Evolutionary conservation across 2,113 vertebrate species (phyloP), one percentile per base, ranked within the genome.

Genomic region (Lamprotornis superbus): DNA sequence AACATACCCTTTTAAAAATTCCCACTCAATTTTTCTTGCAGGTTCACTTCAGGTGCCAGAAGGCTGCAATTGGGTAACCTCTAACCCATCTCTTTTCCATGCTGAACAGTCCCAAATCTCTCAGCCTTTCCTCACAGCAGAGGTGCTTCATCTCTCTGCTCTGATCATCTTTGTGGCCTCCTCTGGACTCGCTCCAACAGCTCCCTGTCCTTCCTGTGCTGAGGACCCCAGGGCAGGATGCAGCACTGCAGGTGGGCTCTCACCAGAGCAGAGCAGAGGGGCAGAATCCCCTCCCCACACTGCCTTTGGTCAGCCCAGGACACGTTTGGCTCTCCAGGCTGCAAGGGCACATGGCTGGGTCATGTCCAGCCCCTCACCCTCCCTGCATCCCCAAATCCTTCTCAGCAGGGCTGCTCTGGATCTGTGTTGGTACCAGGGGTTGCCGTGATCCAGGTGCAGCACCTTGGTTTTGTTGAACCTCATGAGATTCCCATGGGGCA

Each of bases 381-480:
- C 39, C 33, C 21, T 3, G 6, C 25, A 59, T 3, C 47, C 39
- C 15, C n/a, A 79, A 30, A 6, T n/a, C 28, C 74, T 53, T 42
- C 61, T 59, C 7, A 4, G 37, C 46, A 20, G 19, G 35, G 70
- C 25, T 71, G 42, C 42, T 64, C 49, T 56, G 14, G 11, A 4
- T 22, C 42, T 64, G 35, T 2, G 16, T 3, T 57, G 37, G 9
- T 57, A 27, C 10, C 0, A 0, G 15, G 25, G 7, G 0, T 22
- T 70, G 16, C n/a, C n/a, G 49, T 0, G 0, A 40, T 10, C 20
- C 57, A 40, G n/a, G n/a, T 40, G 49, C 35, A 56, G 35, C 24
- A 47, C 4, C 40, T 53, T 53, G 15, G 35, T 21, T 2, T 55
- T 42, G 5, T 31, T 27, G 30, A 49, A 42, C 9, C 9, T 33